A percentile compares a stretch with the other conserved stretches of the same genome.
Evolutionary conservation across 2,888 invertebrate genomes (phyloP).

Genomic region (Ferrisia virgata): DNA sequence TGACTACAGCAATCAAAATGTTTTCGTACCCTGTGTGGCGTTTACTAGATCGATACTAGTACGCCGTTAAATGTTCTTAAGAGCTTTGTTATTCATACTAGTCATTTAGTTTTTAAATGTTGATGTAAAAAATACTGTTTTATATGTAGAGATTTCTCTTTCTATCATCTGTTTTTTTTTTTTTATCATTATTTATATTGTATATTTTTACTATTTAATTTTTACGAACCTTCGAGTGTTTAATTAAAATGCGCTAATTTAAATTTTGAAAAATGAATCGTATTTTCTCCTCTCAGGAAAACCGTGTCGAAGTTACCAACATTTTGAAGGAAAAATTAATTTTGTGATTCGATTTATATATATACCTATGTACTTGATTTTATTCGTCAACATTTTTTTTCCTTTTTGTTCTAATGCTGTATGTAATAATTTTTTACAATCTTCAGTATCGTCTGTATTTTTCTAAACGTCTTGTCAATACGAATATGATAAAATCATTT

Average conservation of each 20-base stretch:
- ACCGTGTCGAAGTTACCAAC: slow-evolving; percentile 12
- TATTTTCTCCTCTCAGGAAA: slow-evolving; percentile 10
- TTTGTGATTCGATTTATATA: slow-evolving; percentile 1
- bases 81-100: slow-evolving; percentile 27
- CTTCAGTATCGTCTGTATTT: neutral
- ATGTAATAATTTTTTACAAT: neutral
- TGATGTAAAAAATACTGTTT: neutral
- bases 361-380: neutral
- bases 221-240: neutral
- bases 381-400: neutral
- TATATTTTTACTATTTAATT: neutral
- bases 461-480: neutral
- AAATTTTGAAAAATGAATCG: neutral
- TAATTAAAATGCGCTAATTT: neutral
- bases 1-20: neutral
- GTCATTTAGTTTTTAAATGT: slow-evolving; percentile 16
- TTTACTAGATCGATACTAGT: neutral
- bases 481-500: neutral
- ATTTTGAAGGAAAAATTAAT: neutral
- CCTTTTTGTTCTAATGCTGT: neutral
- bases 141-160: neutral
- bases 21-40: neutral
- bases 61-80: neutral
- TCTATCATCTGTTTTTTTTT: neutral
- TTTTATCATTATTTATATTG: neutral